phyloP scores from a whole-genome alignment of 1,140 invertebrate species.

The Armadillidium nasatum region DNA sequence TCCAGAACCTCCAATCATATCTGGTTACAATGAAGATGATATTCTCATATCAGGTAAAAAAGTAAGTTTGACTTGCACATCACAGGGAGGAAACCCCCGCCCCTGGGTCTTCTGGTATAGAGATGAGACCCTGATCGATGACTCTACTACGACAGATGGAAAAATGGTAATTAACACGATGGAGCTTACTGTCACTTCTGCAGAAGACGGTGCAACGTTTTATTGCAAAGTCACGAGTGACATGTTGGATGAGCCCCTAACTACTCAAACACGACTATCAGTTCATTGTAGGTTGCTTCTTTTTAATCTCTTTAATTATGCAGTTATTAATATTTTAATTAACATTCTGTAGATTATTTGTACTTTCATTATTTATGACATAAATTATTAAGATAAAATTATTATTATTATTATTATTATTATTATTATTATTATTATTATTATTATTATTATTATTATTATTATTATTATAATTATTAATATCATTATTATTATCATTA shows the following conservation, averaged over 20 bases:
- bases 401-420: no score
- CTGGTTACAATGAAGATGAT: neutral
- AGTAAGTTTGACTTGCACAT: neutral
- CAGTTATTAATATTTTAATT: no score
- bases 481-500: no score
- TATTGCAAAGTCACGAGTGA: neutral
- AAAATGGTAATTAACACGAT: neutral
- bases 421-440: no score
- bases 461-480: no score
- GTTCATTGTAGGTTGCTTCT: slow-evolving; percentile 13
- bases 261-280: neutral
- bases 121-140: neutral
- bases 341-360: no score
- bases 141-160: neutral
- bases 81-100: slow-evolving; percentile 4
- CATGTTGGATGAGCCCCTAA: neutral
- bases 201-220: neutral
- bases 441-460: no score
- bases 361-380: no score
- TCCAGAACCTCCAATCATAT: neutral
- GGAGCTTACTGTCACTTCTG: slow-evolving; percentile 1
- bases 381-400: no score
- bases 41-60: neutral
- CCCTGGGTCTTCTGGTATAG: slow-evolving; percentile 12
- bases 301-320: no score